Evolutionary conservation across 2,113 vertebrate genomes (phyloP).

Genomic region (Gavia stellata): DNA sequence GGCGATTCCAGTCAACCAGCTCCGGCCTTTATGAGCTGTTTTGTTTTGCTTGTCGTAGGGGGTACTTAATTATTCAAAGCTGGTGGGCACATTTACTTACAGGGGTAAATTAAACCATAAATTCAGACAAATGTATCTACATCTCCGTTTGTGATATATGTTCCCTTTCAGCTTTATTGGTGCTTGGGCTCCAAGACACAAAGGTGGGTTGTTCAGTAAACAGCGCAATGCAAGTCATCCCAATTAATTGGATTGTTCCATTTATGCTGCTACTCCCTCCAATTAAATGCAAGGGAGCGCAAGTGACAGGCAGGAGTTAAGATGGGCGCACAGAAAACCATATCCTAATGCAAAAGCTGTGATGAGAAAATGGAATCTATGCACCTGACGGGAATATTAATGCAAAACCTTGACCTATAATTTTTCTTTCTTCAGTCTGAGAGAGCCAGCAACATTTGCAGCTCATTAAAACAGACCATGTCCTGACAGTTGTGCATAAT

Average conservation of each 20-base stretch:
- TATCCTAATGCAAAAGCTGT: slow-evolving; percentile 15
- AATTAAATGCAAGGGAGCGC: neutral
- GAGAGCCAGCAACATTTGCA: neutral
- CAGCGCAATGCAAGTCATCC: neutral
- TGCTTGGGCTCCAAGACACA: neutral
- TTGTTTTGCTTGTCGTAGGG: neutral
- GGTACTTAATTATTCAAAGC: slow-evolving; percentile 28
- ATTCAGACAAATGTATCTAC: slow-evolving; percentile 18
- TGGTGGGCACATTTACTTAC: slow-evolving; percentile 4
- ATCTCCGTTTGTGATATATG: neutral
- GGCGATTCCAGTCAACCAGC: neutral
- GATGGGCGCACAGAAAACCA: neutral
- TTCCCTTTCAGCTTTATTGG: neutral
- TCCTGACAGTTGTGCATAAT: neutral
- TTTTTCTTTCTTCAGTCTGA: neutral
- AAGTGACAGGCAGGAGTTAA: neutral
- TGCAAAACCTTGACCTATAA: slow-evolving; percentile 36
- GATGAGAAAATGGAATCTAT: slow-evolving; percentile 17
- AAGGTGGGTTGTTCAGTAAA: slow-evolving; percentile 34
- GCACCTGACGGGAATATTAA: slow-evolving; percentile 39
- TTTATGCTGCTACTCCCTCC: slow-evolving; percentile 7
- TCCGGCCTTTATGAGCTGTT: neutral
- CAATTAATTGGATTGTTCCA: slow-evolving; percentile 28
- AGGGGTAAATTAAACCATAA: slow-evolving; percentile 21
- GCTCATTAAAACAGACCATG: neutral